phyloP scores from a whole-genome alignment of 2,888 invertebrate genomes.

The Pheosia gnoma region DNA sequence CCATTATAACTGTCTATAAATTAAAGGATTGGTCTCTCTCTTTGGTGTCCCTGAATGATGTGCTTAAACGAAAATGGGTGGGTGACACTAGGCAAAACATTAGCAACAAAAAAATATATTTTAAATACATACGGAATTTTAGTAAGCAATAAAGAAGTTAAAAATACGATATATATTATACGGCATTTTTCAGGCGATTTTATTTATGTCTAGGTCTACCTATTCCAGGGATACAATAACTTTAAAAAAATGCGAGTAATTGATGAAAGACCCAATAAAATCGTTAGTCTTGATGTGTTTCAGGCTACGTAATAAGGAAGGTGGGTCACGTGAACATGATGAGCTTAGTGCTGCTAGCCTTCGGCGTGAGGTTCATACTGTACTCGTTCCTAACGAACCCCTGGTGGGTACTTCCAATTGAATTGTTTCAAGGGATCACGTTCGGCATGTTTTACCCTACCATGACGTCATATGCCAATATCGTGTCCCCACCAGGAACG shows the following conservation, averaged over 20 bases:
- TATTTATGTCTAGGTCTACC: no score
- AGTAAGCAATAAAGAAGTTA: no score
- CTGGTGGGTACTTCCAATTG: slow-evolving; percentile 94
- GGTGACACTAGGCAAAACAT: no score
- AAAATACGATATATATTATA: no score
- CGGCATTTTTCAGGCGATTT: no score
- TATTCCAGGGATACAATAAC: no score
- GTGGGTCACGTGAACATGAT: slow-evolving; percentile 93
- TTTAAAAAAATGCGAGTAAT: neutral
- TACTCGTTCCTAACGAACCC: slow-evolving; percentile 92
- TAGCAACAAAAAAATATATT: no score
- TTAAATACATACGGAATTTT: no score
- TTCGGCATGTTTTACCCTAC: slow-evolving; percentile 95
- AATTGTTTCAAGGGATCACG: slow-evolving; percentile 93
- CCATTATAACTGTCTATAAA: no score
- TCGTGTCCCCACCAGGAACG: slow-evolving; percentile 92
- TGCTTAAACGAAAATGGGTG: no score
- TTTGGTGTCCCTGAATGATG: no score
- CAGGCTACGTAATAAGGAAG: slow-evolving; percentile 89
- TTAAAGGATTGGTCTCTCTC: no score
- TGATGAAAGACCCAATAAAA: neutral
- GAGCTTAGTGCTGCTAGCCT: slow-evolving; percentile 91
- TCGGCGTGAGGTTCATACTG: slow-evolving; percentile 91
- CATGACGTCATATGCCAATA: slow-evolving; percentile 94
- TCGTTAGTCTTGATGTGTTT: slow-evolving; percentile 19